phyloP scores from a whole-genome alignment of 2,113 vertebrate genomes.

The Corydoras maculifer region DNA sequence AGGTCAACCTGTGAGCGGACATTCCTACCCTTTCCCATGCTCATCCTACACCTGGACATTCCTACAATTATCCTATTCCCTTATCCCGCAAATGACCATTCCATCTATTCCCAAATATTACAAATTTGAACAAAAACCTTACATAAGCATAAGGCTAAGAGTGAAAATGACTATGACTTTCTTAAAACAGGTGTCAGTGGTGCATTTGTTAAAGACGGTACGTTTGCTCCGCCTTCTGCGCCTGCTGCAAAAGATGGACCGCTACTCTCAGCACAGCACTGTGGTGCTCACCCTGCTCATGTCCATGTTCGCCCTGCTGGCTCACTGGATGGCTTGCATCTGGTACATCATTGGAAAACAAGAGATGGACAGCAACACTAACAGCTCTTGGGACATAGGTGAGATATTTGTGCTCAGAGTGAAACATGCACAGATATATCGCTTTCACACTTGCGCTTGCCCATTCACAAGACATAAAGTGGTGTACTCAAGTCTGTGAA shows the following conservation, averaged over 20 bases:
- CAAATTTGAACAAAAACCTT: too few relatives aligned
- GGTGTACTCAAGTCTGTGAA: too few relatives aligned
- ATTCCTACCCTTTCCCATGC: too few relatives aligned
- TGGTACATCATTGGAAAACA: slow-evolving; percentile 98
- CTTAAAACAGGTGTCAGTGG: slow-evolving; percentile 80
- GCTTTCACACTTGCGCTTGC: background rate
- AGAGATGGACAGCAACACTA: slow-evolving; percentile 88
- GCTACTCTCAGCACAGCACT: slow-evolving; percentile 95
- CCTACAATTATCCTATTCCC: too few relatives aligned
- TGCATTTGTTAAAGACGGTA: slow-evolving; percentile 92
- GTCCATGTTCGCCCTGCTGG: slow-evolving; percentile 96
- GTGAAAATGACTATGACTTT: background rate
- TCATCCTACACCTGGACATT: too few relatives aligned
- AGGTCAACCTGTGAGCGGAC: too few relatives aligned
- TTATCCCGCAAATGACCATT: too few relatives aligned
- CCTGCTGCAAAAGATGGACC: slow-evolving; percentile 94
- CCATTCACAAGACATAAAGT: background rate
- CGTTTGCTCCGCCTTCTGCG: slow-evolving; percentile 84
- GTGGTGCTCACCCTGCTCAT: slow-evolving; percentile 93
- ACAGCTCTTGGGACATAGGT: slow-evolving; percentile 92
- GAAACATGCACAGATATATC: background rate
- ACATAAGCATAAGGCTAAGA: background rate
- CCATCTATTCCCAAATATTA: too few relatives aligned
- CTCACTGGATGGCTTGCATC: slow-evolving; percentile 99
- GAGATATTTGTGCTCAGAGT: slow-evolving; percentile 46